A percentile compares a stretch with the other conserved stretches of the same genome.
Evolutionary conservation across 2,797 vertebrate genomes (phyloP).

Genomic region (Enteromius afrohamiltoni): DNA sequence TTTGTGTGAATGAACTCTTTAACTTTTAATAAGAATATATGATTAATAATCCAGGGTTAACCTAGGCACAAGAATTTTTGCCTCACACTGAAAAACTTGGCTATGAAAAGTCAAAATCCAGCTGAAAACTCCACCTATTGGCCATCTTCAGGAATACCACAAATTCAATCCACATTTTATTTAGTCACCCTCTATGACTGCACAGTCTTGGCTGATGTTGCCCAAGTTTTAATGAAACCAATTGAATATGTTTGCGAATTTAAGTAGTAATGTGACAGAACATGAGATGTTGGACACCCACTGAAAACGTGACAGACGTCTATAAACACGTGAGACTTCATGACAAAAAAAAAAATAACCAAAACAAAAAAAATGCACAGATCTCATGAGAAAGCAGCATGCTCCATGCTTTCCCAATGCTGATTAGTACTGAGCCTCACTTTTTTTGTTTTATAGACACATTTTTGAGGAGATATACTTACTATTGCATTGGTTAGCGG

Average conservation of each 20-base stretch:
- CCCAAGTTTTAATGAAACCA: slow-evolving; percentile 7
- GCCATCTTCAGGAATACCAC: slow-evolving; percentile 9
- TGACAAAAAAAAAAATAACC: background rate
- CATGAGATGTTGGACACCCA: slow-evolving; percentile 7
- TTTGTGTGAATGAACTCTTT: background rate
- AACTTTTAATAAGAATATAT: background rate
- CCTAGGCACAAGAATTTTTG: background rate
- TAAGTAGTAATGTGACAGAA: background rate
- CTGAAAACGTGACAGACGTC: slow-evolving; percentile 30
- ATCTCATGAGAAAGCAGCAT: slow-evolving; percentile 60
- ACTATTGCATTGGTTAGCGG: slow-evolving; percentile 93
- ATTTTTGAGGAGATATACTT: slow-evolving; percentile 89
- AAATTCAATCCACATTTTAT: background rate
- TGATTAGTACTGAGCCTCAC: slow-evolving; percentile 57
- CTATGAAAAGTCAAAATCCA: background rate
- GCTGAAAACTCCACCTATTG: slow-evolving; percentile 46
- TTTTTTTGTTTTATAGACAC: slow-evolving; percentile 60
- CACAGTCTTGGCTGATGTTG: background rate
- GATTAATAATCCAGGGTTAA: background rate
- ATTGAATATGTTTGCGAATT: background rate
- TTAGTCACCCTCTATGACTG: slow-evolving; percentile 25
- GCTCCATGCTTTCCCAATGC: slow-evolving; percentile 59
- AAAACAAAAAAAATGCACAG: slow-evolving; percentile 37
- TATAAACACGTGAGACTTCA: background rate
- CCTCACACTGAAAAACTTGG: slow-evolving; percentile 9